Evolutionary conservation across 2,888 invertebrate species (phyloP), one percentile per base, ranked within the genome.

Genomic region (Bembecia ichneumoniformis): DNA sequence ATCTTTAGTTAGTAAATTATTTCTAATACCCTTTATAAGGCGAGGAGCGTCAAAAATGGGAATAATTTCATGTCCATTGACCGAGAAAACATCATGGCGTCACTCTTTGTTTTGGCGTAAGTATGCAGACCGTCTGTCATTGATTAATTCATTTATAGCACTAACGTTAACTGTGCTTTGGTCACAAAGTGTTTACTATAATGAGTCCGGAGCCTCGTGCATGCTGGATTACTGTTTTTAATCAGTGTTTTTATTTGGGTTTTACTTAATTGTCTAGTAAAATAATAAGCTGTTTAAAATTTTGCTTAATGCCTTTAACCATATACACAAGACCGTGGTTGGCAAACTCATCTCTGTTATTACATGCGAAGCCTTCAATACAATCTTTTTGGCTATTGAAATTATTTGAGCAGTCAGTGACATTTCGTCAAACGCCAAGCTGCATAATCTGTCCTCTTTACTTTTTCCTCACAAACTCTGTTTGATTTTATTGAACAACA

Each of bases 221-320:
- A 36, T 57, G 13, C 36, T 49, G 16, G 1, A 60, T 47, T 1
- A 65, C 57, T 10, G 43, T 50, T 51, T 49, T 58, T 10, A 61
- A 51, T 5, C 53, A 36, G 1, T 46, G 35, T 56, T 60, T 59
- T 17, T 61, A 43, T n/a, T 62, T 51, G n/a, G 9, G 0, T 50
- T 55, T 56, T 17, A 17, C 1, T 54, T 54, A 60, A 40, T 3
- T 40, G 20, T 35, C 50, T 58, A 0, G 60, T 61, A 34, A 63
- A 63, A 47, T 59, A 62, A 48, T 63, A 63, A 13, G 65, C 62
- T 62, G 60, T 14, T 63, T 61, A 46, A 55, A 55, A 48, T 52
- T 55, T 9, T 16, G 15, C 52, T 56, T 59, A 11, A 63, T 40
- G 0, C 60, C 58, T 47, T 60, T 63, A 0, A 62, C 50, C 59